phyloP scores from a whole-genome alignment of 2,888 invertebrate genomes.

The Drosophila kuntzei region DNA sequence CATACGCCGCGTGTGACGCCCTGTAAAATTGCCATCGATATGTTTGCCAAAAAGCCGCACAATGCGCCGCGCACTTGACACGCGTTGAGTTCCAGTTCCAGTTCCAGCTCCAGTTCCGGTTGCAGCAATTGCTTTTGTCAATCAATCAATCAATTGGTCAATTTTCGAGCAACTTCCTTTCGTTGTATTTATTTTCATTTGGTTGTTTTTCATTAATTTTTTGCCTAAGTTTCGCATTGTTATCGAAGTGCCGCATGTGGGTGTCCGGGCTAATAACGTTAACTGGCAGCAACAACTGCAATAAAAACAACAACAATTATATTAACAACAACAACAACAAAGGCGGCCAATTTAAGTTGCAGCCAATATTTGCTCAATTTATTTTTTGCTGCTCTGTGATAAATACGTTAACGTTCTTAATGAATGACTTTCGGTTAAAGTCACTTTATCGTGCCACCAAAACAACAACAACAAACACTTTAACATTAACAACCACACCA shows the following conservation, averaged over 20 bases:
- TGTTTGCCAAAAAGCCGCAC: slow-evolving; percentile 69
- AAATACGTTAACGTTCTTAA: slow-evolving; percentile 84
- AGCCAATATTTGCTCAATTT: slow-evolving; percentile 56
- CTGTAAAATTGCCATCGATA: slow-evolving; percentile 55
- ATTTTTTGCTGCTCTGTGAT: slow-evolving; percentile 76
- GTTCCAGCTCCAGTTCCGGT: slow-evolving; percentile 13
- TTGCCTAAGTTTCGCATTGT: slow-evolving; percentile 25
- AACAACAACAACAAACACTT: slow-evolving; percentile 46
- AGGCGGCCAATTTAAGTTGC: slow-evolving; percentile 38
- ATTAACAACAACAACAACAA: slow-evolving; percentile 19
- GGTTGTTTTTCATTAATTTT: slow-evolving; percentile 25
- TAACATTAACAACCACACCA: slow-evolving; percentile 24
- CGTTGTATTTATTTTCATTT: slow-evolving; percentile 3
- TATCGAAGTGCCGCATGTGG: slow-evolving; percentile 83
- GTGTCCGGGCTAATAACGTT: slow-evolving; percentile 74
- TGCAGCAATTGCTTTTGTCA: slow-evolving; percentile 16
- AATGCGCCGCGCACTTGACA: slow-evolving; percentile 82
- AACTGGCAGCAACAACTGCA: slow-evolving; percentile 62
- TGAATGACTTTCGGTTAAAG: slow-evolving; percentile 85
- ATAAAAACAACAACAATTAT: slow-evolving; percentile 32
- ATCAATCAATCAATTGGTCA: slow-evolving; percentile 22
- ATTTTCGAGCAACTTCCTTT: slow-evolving; percentile 12
- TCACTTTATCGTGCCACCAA: slow-evolving; percentile 72
- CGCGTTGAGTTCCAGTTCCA: slow-evolving; percentile 61
- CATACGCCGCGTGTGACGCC: slow-evolving; percentile 65